Percentiles rank a stretch among this genome's conserved stretches.
These are phyloP conservation scores for Epizoanthus scotinus DNA, from an alignment of 92 coral and sea anemone genomes.

Conservation along the genomic window DNA sequence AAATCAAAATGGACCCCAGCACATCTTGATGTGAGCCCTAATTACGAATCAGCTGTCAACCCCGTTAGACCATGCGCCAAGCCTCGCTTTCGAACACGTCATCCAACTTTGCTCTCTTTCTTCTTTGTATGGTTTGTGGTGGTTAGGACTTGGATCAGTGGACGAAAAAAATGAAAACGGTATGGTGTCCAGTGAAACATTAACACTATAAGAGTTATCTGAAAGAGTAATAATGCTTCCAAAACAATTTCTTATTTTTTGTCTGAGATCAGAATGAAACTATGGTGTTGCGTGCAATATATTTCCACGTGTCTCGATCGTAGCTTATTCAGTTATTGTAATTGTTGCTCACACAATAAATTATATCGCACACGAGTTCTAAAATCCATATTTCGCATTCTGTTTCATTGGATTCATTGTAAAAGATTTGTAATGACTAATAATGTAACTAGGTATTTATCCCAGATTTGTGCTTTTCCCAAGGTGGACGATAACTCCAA, in stretches of 20 bases:
- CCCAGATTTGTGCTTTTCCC: no score
- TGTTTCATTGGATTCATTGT: no score
- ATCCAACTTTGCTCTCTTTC: constrained; percentile 45
- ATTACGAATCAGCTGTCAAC: constrained; percentile 36
- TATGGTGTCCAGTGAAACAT: constrained; percentile 14
- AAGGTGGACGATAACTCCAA: no score
- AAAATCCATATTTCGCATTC: no score
- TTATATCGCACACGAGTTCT: no score
- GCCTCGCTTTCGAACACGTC: constrained; percentile 91
- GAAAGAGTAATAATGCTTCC: no score
- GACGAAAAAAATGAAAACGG: constrained; percentile 54
- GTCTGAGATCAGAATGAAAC: constrained; percentile 1
- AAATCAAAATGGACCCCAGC: background rate
- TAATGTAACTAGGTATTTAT: no score
- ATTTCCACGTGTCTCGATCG: background rate
- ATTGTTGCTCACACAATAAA: no score
- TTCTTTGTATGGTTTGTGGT: constrained; percentile 22
- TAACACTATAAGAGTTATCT: background rate
- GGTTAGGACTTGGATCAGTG: constrained; percentile 10
- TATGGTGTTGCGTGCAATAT: background rate
- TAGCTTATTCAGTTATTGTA: no score
- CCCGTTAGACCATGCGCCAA: constrained; percentile 60
- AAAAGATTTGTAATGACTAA: no score
- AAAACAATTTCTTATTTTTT: background rate
- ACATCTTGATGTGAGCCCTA: background rate